These are phyloP conservation scores for Heteropelma amictum DNA, from an alignment of 2,888 invertebrate genomes.

Conservation along the genomic window DNA sequence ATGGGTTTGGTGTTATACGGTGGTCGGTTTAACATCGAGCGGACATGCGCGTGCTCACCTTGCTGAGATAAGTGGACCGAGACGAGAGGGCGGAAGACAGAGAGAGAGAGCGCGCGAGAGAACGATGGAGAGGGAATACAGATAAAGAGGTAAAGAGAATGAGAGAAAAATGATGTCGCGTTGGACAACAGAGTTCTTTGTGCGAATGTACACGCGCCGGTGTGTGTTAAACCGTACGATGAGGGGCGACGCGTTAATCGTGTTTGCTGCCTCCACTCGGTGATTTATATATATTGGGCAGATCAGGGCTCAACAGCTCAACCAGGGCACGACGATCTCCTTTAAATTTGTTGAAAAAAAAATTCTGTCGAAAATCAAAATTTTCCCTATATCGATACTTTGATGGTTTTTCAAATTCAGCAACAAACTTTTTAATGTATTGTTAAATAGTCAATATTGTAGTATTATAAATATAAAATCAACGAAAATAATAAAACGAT, in stretches of 20 bases:
- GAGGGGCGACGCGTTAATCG: constrained; percentile 45
- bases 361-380: no score
- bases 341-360: no score
- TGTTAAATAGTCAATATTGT: no score
- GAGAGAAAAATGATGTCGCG: constrained; percentile 8
- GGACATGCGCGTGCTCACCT: constrained; percentile 53
- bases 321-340: no score
- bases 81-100: constrained; percentile 56
- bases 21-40: constrained; percentile 12
- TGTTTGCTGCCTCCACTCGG: constrained; percentile 10
- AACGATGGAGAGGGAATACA: not conserved
- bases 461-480: no score
- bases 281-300: constrained; percentile 10
- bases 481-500: no score
- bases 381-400: no score
- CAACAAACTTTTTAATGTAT: no score
- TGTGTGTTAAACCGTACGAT: constrained; percentile 17
- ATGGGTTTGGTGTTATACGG: constrained; percentile 6
- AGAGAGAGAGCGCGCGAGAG: constrained; percentile 36
- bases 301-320: no score
- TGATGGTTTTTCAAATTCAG: no score
- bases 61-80: constrained; percentile 70
- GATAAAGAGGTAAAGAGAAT: not conserved
- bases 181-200: constrained; percentile 32
- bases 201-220: constrained; percentile 35